Evolutionary conservation across 2,888 invertebrate species (phyloP).

Genomic region (Thecophora atra): DNA sequence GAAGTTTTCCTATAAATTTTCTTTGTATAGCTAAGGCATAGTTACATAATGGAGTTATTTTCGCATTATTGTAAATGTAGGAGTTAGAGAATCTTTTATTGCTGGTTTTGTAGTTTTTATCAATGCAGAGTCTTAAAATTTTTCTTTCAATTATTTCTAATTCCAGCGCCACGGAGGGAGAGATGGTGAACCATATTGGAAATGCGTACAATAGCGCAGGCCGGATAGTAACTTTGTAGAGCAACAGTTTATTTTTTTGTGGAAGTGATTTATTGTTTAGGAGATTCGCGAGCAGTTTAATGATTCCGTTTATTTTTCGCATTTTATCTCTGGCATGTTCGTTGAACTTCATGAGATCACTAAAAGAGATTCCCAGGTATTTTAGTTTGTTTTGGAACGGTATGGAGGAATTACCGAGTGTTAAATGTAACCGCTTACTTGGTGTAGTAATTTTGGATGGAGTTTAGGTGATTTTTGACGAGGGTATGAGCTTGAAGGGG

Average conservation of each 20-base stretch:
- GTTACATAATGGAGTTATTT: background rate
- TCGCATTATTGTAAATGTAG: background rate
- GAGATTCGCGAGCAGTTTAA: background rate
- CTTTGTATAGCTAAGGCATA: background rate
- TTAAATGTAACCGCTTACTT: conserved; percentile 27
- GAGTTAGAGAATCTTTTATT: conserved; percentile 6
- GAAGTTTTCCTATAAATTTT: background rate
- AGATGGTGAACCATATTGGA: conserved; percentile 24
- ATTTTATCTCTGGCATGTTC: background rate
- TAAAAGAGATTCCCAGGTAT: conserved; percentile 33
- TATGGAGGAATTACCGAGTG: background rate
- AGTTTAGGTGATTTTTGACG: conserved; percentile 11
- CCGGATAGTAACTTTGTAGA: background rate
- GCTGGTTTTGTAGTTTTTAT: background rate
- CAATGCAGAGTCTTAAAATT: conserved; percentile 8
- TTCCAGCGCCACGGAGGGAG: conserved; percentile 14
- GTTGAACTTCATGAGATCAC: conserved; percentile 8
- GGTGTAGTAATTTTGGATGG: conserved; percentile 28
- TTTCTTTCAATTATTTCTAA: conserved; percentile 17
- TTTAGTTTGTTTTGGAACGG: conserved; percentile 15
- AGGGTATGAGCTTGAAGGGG: background rate
- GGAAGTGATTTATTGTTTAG: background rate
- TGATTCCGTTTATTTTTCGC: background rate
- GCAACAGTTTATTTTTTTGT: background rate
- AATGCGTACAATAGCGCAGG: conserved; percentile 13